A percentile compares a stretch with the other conserved stretches of the same genome.
Evolutionary conservation across 2,797 vertebrate genomes (phyloP).

Genomic region (Acanthopagrus latus): DNA sequence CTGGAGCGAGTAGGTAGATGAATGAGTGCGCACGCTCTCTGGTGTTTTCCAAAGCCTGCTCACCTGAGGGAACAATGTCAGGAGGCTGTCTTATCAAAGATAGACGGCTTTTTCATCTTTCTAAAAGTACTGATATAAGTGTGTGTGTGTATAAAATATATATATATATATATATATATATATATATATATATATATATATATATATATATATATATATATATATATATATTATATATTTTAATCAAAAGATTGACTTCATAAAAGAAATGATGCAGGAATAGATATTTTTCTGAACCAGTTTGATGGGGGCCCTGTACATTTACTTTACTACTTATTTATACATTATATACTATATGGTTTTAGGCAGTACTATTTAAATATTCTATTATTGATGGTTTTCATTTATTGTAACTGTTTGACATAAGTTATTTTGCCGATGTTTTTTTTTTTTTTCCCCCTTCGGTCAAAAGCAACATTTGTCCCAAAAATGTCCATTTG

Average conservation of each 20-base stretch:
- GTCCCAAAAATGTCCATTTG: too few relatives aligned
- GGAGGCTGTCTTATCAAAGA: slow-evolving; percentile 20
- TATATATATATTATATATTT: too few relatives aligned
- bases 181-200: too few relatives aligned
- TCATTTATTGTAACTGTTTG: not conserved
- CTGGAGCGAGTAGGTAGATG: slow-evolving; percentile 35
- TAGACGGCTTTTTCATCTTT: slow-evolving; percentile 19
- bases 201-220: too few relatives aligned
- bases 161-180: too few relatives aligned
- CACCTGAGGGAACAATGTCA: slow-evolving; percentile 40
- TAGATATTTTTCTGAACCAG: not conserved
- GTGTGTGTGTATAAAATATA: not conserved
- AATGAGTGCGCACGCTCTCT: slow-evolving; percentile 42
- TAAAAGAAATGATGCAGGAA: slow-evolving; percentile 1
- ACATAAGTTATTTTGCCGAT: not conserved
- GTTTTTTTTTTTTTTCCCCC: not conserved
- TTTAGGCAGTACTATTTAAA: not conserved
- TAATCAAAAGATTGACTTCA: slow-evolving; percentile 6
- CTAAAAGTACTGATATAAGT: not conserved
- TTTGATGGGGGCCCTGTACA: not conserved
- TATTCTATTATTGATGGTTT: not conserved
- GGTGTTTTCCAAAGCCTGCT: slow-evolving; percentile 33
- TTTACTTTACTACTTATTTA: not conserved
- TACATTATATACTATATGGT: too few relatives aligned
- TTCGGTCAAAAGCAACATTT: not conserved